These are phyloP conservation scores for Centrocercus urophasianus DNA, from an alignment of 2,113 vertebrate genomes.

Conservation along the genomic window DNA sequence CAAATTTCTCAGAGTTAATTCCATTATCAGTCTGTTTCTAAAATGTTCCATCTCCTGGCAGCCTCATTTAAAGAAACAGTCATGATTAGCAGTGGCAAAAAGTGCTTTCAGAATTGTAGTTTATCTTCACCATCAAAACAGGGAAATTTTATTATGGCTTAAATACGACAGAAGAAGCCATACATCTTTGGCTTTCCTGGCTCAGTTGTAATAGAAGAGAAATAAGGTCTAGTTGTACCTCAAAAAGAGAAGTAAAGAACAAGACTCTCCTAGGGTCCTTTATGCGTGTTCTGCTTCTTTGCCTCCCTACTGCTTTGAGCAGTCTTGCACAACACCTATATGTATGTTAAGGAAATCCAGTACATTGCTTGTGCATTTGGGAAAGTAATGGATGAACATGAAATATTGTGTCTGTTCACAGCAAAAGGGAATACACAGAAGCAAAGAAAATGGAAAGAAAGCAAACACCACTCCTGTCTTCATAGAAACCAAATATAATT, in stretches of 20 bases:
- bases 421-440: not conserved
- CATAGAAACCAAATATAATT: not conserved
- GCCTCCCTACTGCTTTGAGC: not conserved
- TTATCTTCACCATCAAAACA: not conserved
- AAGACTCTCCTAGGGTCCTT: not conserved
- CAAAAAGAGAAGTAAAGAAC: not conserved
- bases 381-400: not conserved
- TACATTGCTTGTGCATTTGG: not conserved
- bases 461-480: not conserved
- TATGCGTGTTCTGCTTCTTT: not conserved
- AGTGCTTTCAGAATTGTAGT: not conserved
- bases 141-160: not conserved
- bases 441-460: not conserved
- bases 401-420: not conserved
- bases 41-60: not conserved
- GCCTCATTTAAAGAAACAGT: not conserved
- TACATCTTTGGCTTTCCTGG: not conserved
- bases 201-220: not conserved
- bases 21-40: not conserved
- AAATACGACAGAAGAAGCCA: not conserved
- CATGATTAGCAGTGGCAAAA: not conserved
- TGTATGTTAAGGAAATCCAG: not conserved
- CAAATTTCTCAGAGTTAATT: not conserved
- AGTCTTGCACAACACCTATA: not conserved
- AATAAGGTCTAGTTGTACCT: not conserved